These are phyloP conservation scores for Aselliscus stoliczkanus DNA, from an alignment of 2,797 vertebrate species.

Conservation along the genomic window DNA sequence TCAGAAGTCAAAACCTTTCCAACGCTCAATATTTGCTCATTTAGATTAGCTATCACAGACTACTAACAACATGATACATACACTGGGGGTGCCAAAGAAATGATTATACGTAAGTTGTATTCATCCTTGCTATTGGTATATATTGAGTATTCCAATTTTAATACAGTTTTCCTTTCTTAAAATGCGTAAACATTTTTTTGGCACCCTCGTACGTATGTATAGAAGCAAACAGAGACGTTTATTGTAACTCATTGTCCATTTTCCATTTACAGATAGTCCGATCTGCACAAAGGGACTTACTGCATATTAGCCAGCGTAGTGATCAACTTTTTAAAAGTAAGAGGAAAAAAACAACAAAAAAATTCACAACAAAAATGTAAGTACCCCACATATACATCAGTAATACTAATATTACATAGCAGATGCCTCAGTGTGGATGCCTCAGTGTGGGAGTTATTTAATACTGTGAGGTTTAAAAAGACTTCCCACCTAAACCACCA, in stretches of 20 bases:
- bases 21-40: background rate
- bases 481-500: background rate
- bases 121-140: too few relatives aligned
- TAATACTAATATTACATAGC: background rate
- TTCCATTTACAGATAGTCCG: background rate
- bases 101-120: too few relatives aligned
- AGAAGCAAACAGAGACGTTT: background rate
- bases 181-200: too few relatives aligned
- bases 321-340: background rate
- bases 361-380: background rate
- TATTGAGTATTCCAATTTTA: too few relatives aligned
- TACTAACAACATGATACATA: background rate
- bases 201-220: background rate
- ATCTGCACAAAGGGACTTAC: background rate
- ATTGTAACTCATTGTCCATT: background rate
- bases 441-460: background rate
- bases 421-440: background rate
- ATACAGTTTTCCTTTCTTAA: too few relatives aligned
- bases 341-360: background rate
- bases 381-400: background rate
- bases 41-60: background rate
- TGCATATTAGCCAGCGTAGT: background rate
- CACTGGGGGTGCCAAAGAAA: background rate
- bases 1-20: background rate
- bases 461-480: background rate